A percentile compares a stretch with the other conserved stretches of the same genome.
Evolutionary conservation across 2,113 vertebrate genomes (phyloP).

Genomic region (Pterocles gutturalis): DNA sequence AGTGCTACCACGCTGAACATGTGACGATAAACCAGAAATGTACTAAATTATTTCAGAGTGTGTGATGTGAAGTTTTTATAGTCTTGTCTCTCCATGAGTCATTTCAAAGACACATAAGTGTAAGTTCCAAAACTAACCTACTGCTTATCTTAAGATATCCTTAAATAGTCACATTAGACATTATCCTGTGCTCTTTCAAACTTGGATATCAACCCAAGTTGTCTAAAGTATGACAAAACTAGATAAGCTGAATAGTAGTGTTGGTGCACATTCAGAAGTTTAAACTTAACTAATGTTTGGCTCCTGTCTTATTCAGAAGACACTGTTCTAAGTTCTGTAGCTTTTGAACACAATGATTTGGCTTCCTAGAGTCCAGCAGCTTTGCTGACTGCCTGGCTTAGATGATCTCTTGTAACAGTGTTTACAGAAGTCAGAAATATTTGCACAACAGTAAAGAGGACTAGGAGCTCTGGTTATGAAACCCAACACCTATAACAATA

Average conservation of each 20-base stretch:
- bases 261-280: neutral
- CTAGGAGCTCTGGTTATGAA: constrained; percentile 40
- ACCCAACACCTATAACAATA: constrained; percentile 30
- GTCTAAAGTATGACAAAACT: constrained; percentile 11
- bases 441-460: constrained; percentile 15
- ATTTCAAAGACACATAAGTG: neutral
- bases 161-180: constrained; percentile 24
- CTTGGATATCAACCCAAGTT: neutral
- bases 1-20: neutral
- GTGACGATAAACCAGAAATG: neutral
- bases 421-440: constrained; percentile 44
- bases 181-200: neutral
- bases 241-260: neutral
- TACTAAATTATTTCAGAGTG: neutral
- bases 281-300: neutral
- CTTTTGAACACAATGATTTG: neutral
- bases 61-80: neutral
- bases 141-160: constrained; percentile 8
- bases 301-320: neutral
- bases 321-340: neutral
- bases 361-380: constrained; percentile 8
- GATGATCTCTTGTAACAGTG: neutral
- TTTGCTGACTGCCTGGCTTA: neutral
- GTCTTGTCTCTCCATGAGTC: neutral
- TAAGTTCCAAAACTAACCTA: constrained; percentile 22